A percentile compares a stretch with the other conserved stretches of the same genome.
phyloP scores from a whole-genome alignment of 2,888 invertebrate genomes.

The Diaperis boleti region DNA sequence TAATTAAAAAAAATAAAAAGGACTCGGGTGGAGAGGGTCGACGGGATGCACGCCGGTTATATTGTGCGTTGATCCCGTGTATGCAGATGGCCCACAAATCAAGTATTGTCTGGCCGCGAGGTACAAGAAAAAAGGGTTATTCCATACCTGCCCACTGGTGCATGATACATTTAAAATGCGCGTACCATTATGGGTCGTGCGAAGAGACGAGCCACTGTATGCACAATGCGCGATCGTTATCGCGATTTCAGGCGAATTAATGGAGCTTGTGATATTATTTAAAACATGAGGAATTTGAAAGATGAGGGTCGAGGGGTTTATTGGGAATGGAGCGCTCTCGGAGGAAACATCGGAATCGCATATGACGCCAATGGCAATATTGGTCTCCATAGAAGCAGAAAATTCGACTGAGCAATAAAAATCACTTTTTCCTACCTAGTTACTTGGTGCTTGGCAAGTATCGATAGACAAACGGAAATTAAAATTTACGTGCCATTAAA shows the following conservation, averaged over 20 bases:
- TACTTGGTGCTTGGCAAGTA: too few species aligned
- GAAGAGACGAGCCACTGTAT: conserved; percentile 41
- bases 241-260: conserved; percentile 64
- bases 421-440: too few species aligned
- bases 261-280: conserved; percentile 65
- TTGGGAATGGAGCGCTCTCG: too few species aligned
- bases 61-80: conserved; percentile 50
- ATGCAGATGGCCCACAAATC: conserved; percentile 65
- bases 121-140: conserved; percentile 54
- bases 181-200: conserved; percentile 56
- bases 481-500: too few species aligned
- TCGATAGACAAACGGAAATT: too few species aligned
- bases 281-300: conserved; percentile 50
- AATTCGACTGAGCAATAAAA: too few species aligned
- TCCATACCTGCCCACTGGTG: conserved; percentile 63
- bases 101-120: conserved; percentile 60
- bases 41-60: conserved; percentile 29
- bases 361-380: too few species aligned
- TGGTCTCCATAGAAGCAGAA: too few species aligned
- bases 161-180: conserved; percentile 61
- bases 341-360: too few species aligned
- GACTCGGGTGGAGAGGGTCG: conserved; percentile 20
- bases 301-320: conserved; percentile 2
- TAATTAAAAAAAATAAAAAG: conserved; percentile 31
- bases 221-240: conserved; percentile 56